A percentile compares a stretch with the other conserved stretches of the same genome.
These are phyloP conservation scores for Tichodroma muraria DNA, from an alignment of 2,113 vertebrate genomes.

Conservation along the genomic window DNA sequence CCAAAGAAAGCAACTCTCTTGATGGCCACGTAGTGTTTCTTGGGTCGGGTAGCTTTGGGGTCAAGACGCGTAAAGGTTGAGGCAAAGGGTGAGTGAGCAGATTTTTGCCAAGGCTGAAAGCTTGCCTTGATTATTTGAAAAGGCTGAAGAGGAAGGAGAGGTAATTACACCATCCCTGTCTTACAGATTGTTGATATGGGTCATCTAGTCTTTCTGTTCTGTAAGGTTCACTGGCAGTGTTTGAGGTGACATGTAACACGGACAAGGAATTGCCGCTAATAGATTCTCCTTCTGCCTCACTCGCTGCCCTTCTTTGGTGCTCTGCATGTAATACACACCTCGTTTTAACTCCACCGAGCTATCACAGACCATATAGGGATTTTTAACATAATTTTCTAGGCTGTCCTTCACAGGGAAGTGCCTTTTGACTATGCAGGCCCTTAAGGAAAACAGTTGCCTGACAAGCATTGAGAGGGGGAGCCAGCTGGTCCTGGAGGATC, in stretches of 20 bases:
- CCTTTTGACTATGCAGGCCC: background rate
- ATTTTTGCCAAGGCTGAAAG: slow-evolving; percentile 11
- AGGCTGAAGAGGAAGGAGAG: background rate
- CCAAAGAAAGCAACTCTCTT: background rate
- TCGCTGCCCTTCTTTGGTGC: background rate
- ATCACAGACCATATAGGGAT: background rate
- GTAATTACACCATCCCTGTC: background rate
- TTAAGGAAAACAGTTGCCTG: background rate
- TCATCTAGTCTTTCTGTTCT: background rate
- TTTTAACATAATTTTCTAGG: background rate
- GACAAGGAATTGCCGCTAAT: background rate
- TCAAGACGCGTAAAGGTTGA: background rate
- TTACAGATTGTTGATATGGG: background rate
- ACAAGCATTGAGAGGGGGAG: background rate
- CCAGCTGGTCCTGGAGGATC: background rate
- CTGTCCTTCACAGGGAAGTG: background rate
- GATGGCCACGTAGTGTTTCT: background rate
- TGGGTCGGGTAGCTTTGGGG: background rate
- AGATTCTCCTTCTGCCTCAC: background rate
- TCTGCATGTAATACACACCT: background rate
- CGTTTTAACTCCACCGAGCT: background rate
- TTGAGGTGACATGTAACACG: background rate
- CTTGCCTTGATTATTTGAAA: background rate
- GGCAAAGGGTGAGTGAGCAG: background rate
- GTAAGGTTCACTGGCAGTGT: background rate